Evolutionary conservation across 2,888 invertebrate genomes (phyloP).

Genomic region (Hemaris fuciformis): DNA sequence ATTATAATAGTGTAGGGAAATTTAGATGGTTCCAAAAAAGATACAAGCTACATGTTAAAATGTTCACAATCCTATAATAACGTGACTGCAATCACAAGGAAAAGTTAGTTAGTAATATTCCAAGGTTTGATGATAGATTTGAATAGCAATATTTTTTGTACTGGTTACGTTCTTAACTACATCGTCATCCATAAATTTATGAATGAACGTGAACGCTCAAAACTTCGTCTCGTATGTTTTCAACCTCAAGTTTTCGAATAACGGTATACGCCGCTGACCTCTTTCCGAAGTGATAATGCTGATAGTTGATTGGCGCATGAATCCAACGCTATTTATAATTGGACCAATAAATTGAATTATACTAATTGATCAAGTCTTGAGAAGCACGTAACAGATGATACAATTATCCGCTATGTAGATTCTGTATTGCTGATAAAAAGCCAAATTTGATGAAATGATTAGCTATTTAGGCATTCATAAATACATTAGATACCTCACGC

Average conservation of each 20-base stretch:
- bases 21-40: too few species aligned
- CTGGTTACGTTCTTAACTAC: too few species aligned
- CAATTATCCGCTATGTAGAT: not conserved
- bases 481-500: too few species aligned
- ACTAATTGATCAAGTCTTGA: slow-evolving; percentile 29
- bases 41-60: too few species aligned
- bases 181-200: not conserved
- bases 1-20: too few species aligned
- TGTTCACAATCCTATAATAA: too few species aligned
- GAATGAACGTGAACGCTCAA: not conserved
- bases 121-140: too few species aligned
- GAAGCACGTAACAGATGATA: slow-evolving; percentile 6
- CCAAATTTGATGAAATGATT: too few species aligned
- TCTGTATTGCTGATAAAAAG: not conserved
- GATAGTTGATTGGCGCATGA: slow-evolving; percentile 38
- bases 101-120: too few species aligned
- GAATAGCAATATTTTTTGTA: too few species aligned
- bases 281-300: slow-evolving; percentile 66
- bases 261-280: slow-evolving; percentile 61
- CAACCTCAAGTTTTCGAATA: slow-evolving; percentile 47
- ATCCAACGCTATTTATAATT: slow-evolving; percentile 51
- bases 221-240: slow-evolving; percentile 40
- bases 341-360: slow-evolving; percentile 43
- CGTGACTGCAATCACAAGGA: too few species aligned
- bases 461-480: too few species aligned